phyloP scores from a whole-genome alignment of 2,113 vertebrate species.

The Entelurus aequoreus region DNA sequence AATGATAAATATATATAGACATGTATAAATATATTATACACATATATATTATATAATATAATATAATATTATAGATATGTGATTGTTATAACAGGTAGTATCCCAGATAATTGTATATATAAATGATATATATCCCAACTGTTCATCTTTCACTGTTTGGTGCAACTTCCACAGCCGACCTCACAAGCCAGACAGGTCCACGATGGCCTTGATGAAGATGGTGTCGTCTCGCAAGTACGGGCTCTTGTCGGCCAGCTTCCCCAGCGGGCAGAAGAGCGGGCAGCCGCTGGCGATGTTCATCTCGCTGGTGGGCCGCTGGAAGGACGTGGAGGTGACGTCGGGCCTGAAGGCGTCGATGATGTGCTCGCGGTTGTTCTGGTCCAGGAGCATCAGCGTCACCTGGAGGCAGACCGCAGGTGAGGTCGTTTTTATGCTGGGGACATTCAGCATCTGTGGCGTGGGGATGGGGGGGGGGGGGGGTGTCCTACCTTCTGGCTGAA shows the following conservation, averaged over 20 bases:
- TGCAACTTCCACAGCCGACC: constrained; percentile 55
- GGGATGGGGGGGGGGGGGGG: no score
- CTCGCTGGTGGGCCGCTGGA: constrained; percentile 85
- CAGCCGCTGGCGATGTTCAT: constrained; percentile 99
- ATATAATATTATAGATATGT: background rate
- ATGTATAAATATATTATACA: background rate
- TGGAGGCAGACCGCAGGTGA: constrained; percentile 32
- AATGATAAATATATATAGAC: no score
- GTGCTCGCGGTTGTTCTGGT: constrained; percentile 94
- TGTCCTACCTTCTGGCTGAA: constrained; percentile 89
- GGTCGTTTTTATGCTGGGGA: background rate
- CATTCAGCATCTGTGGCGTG: background rate
- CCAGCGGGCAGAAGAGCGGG: constrained; percentile 89
- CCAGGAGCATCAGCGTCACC: constrained; percentile 97
- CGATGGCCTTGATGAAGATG: constrained; percentile 95
- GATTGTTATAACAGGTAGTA: no score
- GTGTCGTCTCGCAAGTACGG: constrained; percentile 88
- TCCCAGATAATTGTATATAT: background rate
- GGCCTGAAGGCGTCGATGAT: constrained; percentile 94
- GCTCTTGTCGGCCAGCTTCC: constrained; percentile 84
- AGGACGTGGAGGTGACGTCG: constrained; percentile 85
- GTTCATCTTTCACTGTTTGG: background rate
- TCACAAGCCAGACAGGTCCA: constrained; percentile 86
- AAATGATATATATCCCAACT: background rate
- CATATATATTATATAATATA: background rate